phyloP scores from a whole-genome alignment of 2,797 vertebrate species.

The Ceyx erithaca region DNA sequence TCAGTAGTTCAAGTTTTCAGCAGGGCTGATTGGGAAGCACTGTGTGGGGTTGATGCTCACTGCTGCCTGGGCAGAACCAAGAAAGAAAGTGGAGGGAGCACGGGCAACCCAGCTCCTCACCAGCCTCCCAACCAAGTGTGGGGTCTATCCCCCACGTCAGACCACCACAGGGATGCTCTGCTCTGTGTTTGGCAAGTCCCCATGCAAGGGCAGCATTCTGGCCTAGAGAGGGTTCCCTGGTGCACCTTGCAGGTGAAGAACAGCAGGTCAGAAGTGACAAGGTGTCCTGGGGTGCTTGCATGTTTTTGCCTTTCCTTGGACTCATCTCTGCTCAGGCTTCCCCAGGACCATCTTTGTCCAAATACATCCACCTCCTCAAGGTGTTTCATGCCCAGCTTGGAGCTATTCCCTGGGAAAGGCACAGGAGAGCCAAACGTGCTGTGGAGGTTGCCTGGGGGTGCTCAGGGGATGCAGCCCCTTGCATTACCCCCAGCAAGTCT shows the following conservation, averaged over 20 bases:
- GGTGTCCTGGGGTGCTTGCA: neutral
- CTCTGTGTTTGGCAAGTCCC: neutral
- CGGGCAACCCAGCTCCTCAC: neutral
- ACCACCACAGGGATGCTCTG: neutral
- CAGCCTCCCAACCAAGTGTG: neutral
- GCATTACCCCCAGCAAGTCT: neutral
- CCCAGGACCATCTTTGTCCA: neutral
- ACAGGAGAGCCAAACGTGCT: neutral
- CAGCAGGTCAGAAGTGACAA: neutral
- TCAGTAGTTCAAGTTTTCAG: slow-evolving; percentile 31
- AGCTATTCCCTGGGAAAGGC: neutral
- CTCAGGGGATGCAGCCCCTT: neutral
- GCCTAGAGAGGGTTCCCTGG: neutral
- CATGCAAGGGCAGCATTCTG: neutral
- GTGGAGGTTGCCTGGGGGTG: neutral
- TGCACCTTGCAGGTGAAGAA: neutral
- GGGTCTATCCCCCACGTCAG: no score
- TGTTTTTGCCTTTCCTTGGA: neutral
- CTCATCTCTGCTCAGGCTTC: neutral
- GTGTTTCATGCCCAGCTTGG: neutral
- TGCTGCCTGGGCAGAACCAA: neutral
- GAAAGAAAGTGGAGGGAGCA: neutral
- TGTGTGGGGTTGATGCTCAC: rapidly evolving
- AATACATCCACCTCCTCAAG: neutral
- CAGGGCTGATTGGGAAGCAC: neutral